phyloP scores from a whole-genome alignment of 53 echinoderm and acorn worm genomes.

The Temnopleurus reevesii region DNA sequence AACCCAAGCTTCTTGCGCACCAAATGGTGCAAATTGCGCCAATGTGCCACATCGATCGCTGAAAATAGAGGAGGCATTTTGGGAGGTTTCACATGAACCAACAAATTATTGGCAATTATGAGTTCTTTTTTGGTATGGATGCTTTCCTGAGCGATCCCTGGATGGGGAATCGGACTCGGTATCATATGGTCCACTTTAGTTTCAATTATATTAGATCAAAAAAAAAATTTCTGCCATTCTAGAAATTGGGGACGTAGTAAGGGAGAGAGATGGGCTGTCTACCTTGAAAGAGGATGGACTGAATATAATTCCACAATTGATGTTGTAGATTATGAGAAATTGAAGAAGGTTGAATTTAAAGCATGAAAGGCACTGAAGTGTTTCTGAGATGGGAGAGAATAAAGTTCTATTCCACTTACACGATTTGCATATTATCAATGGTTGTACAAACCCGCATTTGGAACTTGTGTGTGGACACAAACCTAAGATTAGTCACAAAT shows the following conservation, averaged over 20 bases:
- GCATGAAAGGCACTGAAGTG: neutral
- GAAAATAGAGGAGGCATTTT: slow-evolving; percentile 18
- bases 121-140: neutral
- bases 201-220: slow-evolving; percentile 23
- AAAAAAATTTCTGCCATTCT: neutral
- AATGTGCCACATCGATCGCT: slow-evolving; percentile 16
- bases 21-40: slow-evolving; percentile 1
- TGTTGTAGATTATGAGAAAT: neutral
- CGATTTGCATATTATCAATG: too few species aligned
- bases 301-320: neutral
- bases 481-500: too few species aligned
- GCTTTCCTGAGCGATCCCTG: neutral
- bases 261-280: neutral
- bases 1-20: neutral
- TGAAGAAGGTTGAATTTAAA: neutral
- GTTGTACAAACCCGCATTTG: too few species aligned
- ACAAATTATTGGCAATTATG: slow-evolving; percentile 24
- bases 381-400: neutral
- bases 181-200: slow-evolving; percentile 20
- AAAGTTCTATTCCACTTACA: neutral
- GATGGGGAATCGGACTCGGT: neutral
- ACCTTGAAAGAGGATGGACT: neutral
- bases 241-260: neutral
- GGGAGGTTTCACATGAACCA: slow-evolving; percentile 25
- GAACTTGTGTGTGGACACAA: too few species aligned